Conservation (phyloP, 2,797 vertebrate genomes). For the Luscinia megarhynchos region DNA sequence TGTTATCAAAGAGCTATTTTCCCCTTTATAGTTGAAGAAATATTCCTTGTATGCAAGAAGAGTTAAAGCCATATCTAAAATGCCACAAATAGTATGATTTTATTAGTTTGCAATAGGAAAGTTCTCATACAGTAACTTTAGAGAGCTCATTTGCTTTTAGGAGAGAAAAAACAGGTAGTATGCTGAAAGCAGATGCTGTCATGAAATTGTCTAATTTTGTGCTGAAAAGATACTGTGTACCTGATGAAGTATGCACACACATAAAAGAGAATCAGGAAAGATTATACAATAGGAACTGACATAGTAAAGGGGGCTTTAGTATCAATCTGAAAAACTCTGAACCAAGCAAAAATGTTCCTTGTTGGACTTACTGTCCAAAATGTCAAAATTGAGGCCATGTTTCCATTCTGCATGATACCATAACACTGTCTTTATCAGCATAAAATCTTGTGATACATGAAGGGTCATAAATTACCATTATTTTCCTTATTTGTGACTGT, state of each 20-base stretch:
- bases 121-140: background rate
- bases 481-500: background rate
- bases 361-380: background rate
- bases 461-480: background rate
- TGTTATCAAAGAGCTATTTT: background rate
- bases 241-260: background rate
- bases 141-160: background rate
- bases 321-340: background rate
- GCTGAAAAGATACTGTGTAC: background rate
- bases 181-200: background rate
- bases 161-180: background rate
- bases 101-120: background rate
- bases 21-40: background rate
- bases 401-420: background rate
- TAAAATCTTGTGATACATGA: background rate
- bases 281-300: background rate
- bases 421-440: background rate
- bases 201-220: background rate
- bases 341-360: background rate
- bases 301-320: background rate
- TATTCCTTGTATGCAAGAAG: background rate
- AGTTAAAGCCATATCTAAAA: background rate
- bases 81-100: background rate
- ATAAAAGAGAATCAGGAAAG: background rate
- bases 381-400: background rate